Evolutionary conservation across 2,888 invertebrate genomes (phyloP).

Genomic region (Troides helena): DNA sequence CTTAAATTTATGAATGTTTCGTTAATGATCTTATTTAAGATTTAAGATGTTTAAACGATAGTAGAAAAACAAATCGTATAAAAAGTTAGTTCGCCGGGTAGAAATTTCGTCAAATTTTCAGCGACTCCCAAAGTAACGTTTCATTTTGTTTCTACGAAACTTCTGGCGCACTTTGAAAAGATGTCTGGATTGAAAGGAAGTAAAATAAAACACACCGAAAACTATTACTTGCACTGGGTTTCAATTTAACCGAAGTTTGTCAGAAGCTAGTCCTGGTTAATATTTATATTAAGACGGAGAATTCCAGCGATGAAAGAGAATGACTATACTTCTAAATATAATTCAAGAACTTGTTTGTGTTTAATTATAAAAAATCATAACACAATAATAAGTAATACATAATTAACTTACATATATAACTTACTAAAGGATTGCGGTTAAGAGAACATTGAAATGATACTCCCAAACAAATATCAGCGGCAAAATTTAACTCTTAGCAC

Average conservation of each 20-base stretch:
- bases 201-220: constrained; percentile 1
- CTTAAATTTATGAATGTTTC: too few species aligned
- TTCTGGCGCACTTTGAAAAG: neutral
- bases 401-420: too few species aligned
- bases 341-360: neutral
- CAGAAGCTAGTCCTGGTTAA: neutral
- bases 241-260: neutral
- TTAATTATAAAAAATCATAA: too few species aligned
- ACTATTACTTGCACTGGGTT: constrained; percentile 5
- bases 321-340: neutral
- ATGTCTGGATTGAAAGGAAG: constrained; percentile 6
- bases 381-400: too few species aligned
- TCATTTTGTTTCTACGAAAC: constrained; percentile 6
- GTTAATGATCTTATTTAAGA: too few species aligned
- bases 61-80: neutral
- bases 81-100: neutral
- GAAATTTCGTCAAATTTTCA: neutral
- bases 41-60: neutral
- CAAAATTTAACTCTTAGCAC: too few species aligned
- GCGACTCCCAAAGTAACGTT: neutral
- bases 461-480: too few species aligned
- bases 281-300: neutral
- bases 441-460: too few species aligned
- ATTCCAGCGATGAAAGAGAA: neutral
- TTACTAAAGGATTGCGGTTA: too few species aligned